Evolutionary conservation across 2,113 vertebrate genomes (phyloP).

Genomic region (Athene noctua): DNA sequence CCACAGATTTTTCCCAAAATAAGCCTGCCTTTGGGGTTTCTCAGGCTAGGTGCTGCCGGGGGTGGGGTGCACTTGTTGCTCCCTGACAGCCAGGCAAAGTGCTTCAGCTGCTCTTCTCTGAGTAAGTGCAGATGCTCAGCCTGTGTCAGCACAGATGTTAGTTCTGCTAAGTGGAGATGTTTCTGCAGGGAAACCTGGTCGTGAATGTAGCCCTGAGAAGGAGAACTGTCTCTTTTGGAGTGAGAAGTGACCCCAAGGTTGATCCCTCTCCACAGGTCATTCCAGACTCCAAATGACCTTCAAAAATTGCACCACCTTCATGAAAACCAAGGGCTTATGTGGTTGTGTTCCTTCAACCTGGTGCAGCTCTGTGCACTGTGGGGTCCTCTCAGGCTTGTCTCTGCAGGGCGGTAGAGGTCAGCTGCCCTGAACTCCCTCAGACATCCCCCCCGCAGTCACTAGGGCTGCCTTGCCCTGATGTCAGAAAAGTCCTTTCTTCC

Average conservation of each 20-base stretch:
- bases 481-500: neutral
- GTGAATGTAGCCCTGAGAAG: neutral
- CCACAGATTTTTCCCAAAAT: neutral
- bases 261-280: neutral
- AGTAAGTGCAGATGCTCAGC: neutral
- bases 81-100: neutral
- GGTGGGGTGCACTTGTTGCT: neutral
- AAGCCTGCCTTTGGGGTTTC: neutral
- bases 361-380: neutral
- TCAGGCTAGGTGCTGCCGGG: neutral
- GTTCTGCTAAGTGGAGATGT: neutral
- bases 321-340: neutral
- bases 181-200: neutral
- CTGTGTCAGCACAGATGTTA: neutral
- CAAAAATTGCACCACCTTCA: neutral
- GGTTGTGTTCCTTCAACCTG: neutral
- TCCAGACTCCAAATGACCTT: neutral
- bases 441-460: too few species aligned
- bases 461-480: neutral
- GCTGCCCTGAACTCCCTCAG: neutral
- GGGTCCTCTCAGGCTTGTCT: neutral
- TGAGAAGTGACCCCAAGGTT: neutral
- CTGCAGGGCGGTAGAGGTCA: neutral
- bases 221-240: neutral
- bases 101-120: neutral